phyloP scores from a whole-genome alignment of 2,888 invertebrate genomes.

The Parnassius glacialis region DNA sequence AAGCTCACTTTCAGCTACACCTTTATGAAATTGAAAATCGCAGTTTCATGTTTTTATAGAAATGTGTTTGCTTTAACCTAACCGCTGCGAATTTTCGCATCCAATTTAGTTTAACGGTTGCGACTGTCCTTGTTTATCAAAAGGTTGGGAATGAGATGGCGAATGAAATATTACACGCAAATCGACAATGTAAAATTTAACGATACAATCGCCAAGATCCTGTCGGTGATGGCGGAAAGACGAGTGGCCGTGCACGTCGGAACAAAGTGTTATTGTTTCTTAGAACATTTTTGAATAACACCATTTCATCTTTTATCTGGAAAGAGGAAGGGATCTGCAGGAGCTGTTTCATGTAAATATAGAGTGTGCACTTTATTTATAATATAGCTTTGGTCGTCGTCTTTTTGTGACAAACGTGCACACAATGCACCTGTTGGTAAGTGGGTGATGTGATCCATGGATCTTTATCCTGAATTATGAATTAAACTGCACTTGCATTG shows the following conservation, averaged over 20 bases:
- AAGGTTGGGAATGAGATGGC: constrained; percentile 40
- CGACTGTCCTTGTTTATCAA: constrained; percentile 39
- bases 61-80: constrained; percentile 62
- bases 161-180: constrained; percentile 46
- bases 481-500: too few relatives aligned
- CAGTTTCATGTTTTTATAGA: constrained; percentile 37
- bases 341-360: constrained; percentile 11
- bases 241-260: constrained; percentile 26
- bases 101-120: constrained; percentile 58
- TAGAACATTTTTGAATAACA: constrained; percentile 23
- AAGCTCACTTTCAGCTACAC: constrained; percentile 4
- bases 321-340: background rate
- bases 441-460: too few relatives aligned
- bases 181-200: constrained; percentile 67
- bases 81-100: constrained; percentile 60
- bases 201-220: constrained; percentile 45
- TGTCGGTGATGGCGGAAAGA: constrained; percentile 30
- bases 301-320: constrained; percentile 11
- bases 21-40: constrained; percentile 40
- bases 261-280: constrained; percentile 42
- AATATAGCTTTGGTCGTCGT: too few relatives aligned
- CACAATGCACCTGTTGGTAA: too few relatives aligned
- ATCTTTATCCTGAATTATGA: too few relatives aligned
- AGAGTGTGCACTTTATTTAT: background rate
- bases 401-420: too few relatives aligned